phyloP scores from a whole-genome alignment of 2,113 vertebrate species.

The Echinops telfairi region DNA sequence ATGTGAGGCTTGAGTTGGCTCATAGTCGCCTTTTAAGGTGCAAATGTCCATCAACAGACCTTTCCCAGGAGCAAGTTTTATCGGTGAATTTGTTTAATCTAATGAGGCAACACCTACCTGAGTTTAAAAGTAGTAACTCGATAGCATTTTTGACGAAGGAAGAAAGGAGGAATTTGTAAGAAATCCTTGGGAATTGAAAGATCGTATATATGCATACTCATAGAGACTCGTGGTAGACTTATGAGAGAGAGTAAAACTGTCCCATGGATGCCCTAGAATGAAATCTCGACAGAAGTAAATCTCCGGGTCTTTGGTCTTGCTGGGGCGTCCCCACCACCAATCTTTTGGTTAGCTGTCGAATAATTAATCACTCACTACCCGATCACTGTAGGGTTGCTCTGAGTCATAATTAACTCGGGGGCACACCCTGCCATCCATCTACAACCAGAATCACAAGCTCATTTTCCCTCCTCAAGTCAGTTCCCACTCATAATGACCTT shows the following conservation, averaged over 20 bases:
- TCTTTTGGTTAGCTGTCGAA: no score
- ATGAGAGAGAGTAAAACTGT: no score
- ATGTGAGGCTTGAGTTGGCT: not conserved
- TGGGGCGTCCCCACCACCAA: no score
- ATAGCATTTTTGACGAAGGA: slow-evolving; percentile 29
- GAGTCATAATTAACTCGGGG: no score
- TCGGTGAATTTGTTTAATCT: slow-evolving; percentile 27
- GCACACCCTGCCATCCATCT: no score
- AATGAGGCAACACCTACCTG: not conserved
- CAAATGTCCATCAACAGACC: not conserved
- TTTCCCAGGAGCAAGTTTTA: not conserved
- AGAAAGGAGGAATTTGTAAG: slow-evolving; percentile 26
- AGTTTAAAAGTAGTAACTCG: not conserved
- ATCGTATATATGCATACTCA: not conserved
- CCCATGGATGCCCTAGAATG: no score
- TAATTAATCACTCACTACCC: no score
- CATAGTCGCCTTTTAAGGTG: not conserved
- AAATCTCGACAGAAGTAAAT: no score
- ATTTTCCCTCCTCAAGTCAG: not conserved
- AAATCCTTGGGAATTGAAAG: not conserved
- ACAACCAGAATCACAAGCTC: not conserved
- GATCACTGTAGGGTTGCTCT: no score
- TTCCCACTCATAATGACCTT: not conserved
- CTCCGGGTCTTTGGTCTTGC: no score
- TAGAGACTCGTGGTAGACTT: not conserved